Base-by-base conservation (phyloP, 2,797 vertebrate species). In the Monodelphis domestica region DNA sequence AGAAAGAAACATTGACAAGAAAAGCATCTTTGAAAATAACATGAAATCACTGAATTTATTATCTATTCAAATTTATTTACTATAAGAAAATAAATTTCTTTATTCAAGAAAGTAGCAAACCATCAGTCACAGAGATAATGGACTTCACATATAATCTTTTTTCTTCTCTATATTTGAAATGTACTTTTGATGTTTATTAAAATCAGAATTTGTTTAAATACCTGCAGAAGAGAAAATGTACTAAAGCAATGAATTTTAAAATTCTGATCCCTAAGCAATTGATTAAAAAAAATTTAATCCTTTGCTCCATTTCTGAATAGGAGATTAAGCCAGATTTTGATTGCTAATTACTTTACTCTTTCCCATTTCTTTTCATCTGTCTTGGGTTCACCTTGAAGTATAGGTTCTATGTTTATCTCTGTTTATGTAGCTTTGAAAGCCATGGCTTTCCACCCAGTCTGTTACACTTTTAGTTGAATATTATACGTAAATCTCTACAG, bases 301-400 rank as follows among this genome's bases (percentile, higher is more conserved):
- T 12, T 53, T 89, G 29, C 89, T 52, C 38, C 90, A 14, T 78
- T 90, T 54, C n/a, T 88, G 53, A 95, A 12, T 88, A 94, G 56
- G 45, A 95, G 93, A 24, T 94, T 51, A 93, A 92, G 15, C 54
- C 29, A 92, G 70, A 28, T 29, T 7, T 14, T 90, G 30, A 89
- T 59, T 88, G 5, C 84, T 70, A 88, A 87, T 45, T 94, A 56
- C 54, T 54, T 2, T 91, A 53, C 56, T 55, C 56, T 53, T 30
- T 92, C 87, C 45, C n/a, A 63, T 63, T 53, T 92, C 12, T 92
- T 78, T 92, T 93, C 59, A 87, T 38, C 78, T 92, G 38, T 92
- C 91, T 78, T 38, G 38, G 5, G 87, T 12, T 63, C 59, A 94
- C 15, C 50, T 94, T n/a, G 90, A 87, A 57, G 45, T 90, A 59